Evolutionary conservation across 1,140 invertebrate species (phyloP), one percentile per base, ranked within the genome.

Genomic region (Idris sp.): DNA sequence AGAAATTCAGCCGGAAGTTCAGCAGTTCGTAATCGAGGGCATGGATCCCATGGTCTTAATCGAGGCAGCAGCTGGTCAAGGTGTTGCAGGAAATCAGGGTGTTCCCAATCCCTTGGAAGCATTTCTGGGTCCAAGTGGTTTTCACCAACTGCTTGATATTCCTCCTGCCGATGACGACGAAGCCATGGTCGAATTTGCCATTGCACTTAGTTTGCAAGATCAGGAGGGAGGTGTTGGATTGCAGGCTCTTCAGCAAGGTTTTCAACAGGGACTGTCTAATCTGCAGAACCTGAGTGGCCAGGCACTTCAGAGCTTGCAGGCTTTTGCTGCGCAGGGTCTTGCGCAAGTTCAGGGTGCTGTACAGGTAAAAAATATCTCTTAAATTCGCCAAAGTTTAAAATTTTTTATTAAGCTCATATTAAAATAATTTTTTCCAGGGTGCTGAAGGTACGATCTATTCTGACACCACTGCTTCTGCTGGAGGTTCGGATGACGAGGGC

Each of bases 171-270:
- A 95, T 2, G 96, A 97, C 83, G 97, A 98, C 83, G 97, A 98
- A 84, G 94, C 96, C 0, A 98, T 98, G 92, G 95, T 98, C 14
- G 96, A 98, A 85, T 89, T 99, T 56, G 97, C 97, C 0, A 98
- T 99, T 74, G 97, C 97, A 0, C 88, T 98, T 0, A 98, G 96
- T 76, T 89, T 99, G 2, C 96, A 98, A 83, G 95, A 92, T 77
- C 91, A 92, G 61, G 88, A 89, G 51, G 87, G 89, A 31, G 67
- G 88, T 22, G 69, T 65, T 1, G 88, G 88, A 43, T 71, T 89
- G 7, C 88, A 89, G 67, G 87, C 84, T 0, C 46, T 89, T 2
- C 84, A 88, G 40, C 88, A 88, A 59, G 87, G 86, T n/a, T 84
- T 89, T 28, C 88, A 89, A 62, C 88, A 88, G 71, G 87, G 86